Base-by-base conservation (phyloP, 2,113 vertebrate genomes). In the Montifringilla adamsi region DNA sequence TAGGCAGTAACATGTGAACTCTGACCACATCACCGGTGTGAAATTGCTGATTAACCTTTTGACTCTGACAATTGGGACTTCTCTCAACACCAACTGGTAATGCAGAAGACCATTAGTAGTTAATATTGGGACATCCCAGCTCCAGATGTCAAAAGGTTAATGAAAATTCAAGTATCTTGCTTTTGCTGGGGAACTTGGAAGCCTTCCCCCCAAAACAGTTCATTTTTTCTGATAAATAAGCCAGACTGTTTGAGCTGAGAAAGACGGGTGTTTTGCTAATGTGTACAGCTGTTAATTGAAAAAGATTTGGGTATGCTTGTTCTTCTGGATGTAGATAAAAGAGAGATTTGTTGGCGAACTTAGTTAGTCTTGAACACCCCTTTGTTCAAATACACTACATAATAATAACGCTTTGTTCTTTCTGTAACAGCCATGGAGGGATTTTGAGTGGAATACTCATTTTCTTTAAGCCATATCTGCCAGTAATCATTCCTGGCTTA, bases 401-500 rank as follows among this genome's bases (percentile, higher is more conserved):
- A 97, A 97, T 98, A 98, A 96, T 97, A 97, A 95, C 4, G 52
- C 97, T 98, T 98, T 98, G 97, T 98, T 98, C 96, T 97, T 95
- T 90, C 95, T 93, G 21, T 95, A 98, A 97, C 97, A 93, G 94
- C 96, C 95, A 96, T 96, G 94, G 90, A 96, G 95, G 95, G 96
- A 97, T 96, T 98, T 95, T 92, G 94, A 97, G 97, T 95, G 62
- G 89, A 97, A 97, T 95, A 96, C 88, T 98, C 97, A 94, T 97
- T 98, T 98, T 97, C 97, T 97, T 97, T 97, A 96, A 97, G 94
- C 96, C 96, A 76, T 98, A 98, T 98, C 97, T 97, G 97, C 97
- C 93, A 97, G 96, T 98, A 98, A 98, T 98, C 97, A 97, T 97
- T 97, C 90, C 95, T 98, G 97, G 97, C 98, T 97, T 93, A 94